Evolutionary conservation across 2,113 vertebrate genomes (phyloP), one percentile per base, ranked within the genome.

Genomic region (Butastur rufipennis): DNA sequence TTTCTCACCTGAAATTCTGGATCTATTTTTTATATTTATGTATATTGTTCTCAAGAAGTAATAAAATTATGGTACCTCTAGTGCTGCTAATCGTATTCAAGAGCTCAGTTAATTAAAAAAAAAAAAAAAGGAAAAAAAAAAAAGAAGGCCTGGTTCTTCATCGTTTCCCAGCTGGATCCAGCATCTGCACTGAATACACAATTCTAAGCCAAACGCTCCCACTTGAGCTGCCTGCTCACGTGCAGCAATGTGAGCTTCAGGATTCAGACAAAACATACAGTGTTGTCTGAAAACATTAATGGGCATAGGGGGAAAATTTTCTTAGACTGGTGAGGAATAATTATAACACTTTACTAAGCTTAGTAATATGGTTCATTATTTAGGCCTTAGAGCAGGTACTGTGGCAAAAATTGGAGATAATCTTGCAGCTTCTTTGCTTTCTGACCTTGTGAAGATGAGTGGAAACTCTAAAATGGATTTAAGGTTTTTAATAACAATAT

Each of bases 51-150:
- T 42, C 62, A 93, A 82, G 84, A 68, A 89, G 43, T 82, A 74
- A 79, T 90, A 68, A 95, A 95, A 87, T 65, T 48, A 34, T 1
- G 1, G 13, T 85, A 26, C 48, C 43, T 87, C 62, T 87, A 75
- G 56, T 95, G 48, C 73, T 89, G 52, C 66, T 85, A 90, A 90
- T 96, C 21, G 15, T 61, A 85, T 93, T 77, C 83, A 85, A 87
- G 89, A 81, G 48, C 82, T 88, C 42, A 73, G 93, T 81, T 93
- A 88, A 96, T 92, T 40, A 86, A 80, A 85, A 87, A 80, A 29
- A 19, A 26, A 52, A 13, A 15, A 38, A 25, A 27, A 25, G 9
- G 25, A 16, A 52, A 52, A 27, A 15, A 27, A 72, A 29, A 50
- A 40, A 26, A 40, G n/a, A 53, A 55, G 10, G 4, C 40, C 40